Base-by-base conservation (phyloP, 2,888 invertebrate genomes). In the Plebejus melissa region DNA sequence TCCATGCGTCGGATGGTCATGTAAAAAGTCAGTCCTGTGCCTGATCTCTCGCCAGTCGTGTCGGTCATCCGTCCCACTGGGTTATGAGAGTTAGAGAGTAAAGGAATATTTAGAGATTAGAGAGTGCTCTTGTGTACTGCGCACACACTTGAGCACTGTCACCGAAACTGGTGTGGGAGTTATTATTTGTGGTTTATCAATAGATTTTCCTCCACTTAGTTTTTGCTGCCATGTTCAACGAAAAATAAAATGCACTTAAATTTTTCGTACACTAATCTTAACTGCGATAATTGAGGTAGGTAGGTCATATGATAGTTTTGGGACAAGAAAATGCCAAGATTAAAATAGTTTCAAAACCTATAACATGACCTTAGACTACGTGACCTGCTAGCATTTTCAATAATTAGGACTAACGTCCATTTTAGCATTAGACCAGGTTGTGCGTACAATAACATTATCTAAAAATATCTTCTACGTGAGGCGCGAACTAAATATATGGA, bases 401-500 rank as follows among this genome's bases (percentile, higher is more conserved):
- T 41, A 70, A 41, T 70, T 41, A 70, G 41, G 41, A 70, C 41
- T 7, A 70, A 9, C 3, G 22, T 6, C 9, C n/a, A 70, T 50
- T 65, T 75, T 70, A 50, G 74, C 38, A 70, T 69, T 69, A 60
- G 46, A 65, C 11, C 22, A 75, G 38, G 69, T 74, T 76, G 41
- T 60, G 65, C 72, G 36, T 70, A 76, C 69, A 57, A 76, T 70
- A 77, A 78, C 76, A 77, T 78, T 81, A 4, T 79, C 81, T 80
- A 76, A 46, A 78, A 81, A 79, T 79, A 75, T 80, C 70, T 16
- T 41, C 70, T 22, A 41, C 70, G 70, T 41, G 70, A 41, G 22
- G 16, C 1, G 65, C 5, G 7, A 5, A 70, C 70, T 70, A 70
- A 70, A 70, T 41, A 70, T 70, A 70, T 70, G 22, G 41, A 41